phyloP scores from a whole-genome alignment of 2,113 vertebrate genomes.

The Archocentrus centrarchus region DNA sequence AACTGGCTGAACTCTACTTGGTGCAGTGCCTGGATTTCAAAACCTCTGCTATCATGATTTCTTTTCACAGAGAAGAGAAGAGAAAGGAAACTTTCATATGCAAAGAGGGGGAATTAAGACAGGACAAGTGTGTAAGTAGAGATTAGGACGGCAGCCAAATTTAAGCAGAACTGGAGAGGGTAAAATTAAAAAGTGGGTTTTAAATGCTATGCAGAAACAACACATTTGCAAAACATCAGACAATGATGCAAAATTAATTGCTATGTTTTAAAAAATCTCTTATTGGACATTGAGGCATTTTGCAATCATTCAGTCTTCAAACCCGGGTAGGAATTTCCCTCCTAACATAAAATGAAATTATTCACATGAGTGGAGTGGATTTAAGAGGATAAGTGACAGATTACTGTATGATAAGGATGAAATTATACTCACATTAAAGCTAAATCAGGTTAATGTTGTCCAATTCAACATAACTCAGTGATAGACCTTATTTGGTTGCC shows the following conservation, averaged over 20 bases:
- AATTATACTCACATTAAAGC: slow-evolving; percentile 18
- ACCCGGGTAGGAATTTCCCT: too few relatives aligned
- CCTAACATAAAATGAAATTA: neutral
- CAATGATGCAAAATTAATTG: neutral
- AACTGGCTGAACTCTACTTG: neutral
- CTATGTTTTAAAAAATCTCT: neutral
- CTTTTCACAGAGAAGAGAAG: neutral
- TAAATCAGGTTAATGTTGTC: slow-evolving; percentile 14
- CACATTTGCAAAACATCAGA: neutral
- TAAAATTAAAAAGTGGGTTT: neutral
- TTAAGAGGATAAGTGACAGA: neutral
- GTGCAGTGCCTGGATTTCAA: neutral
- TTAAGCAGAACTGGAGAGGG: neutral
- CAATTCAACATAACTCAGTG: neutral
- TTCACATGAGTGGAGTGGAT: neutral
- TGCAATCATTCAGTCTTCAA: neutral
- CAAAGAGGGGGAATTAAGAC: neutral
- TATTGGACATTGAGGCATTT: neutral
- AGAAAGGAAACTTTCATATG: neutral
- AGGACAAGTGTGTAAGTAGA: neutral
- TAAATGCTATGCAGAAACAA: neutral
- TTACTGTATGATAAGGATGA: slow-evolving; percentile 5
- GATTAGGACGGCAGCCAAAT: neutral
- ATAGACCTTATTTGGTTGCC: neutral
- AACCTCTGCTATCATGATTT: neutral